These are phyloP conservation scores for Leptonema lineaticorne DNA, from an alignment of 1,140 invertebrate species.

Conservation along the genomic window DNA sequence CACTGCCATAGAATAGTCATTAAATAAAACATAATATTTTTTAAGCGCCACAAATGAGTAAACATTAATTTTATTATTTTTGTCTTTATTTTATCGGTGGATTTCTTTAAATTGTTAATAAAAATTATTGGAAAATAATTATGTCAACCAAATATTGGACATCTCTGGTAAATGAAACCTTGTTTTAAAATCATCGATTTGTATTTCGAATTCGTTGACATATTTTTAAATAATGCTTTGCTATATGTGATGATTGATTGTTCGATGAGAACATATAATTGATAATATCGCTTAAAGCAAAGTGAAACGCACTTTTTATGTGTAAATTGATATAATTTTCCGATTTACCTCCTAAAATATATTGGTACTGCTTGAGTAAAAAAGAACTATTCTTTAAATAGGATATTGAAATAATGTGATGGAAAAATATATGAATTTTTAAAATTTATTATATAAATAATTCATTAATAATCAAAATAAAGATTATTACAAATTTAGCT, in stretches of 20 bases:
- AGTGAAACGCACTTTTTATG: neutral
- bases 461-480: conserved; percentile 27
- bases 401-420: conserved; percentile 37
- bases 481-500: conserved; percentile 6
- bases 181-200: no score
- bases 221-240: neutral
- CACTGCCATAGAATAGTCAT: no score
- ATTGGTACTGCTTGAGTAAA: conserved; percentile 26
- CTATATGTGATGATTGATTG: neutral
- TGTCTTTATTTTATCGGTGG: no score
- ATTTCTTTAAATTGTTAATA: no score
- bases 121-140: no score
- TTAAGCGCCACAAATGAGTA: no score
- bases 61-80: no score
- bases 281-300: neutral
- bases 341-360: conserved; percentile 5
- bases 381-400: conserved; percentile 25
- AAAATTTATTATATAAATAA: conserved; percentile 31
- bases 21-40: no score
- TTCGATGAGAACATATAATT: neutral
- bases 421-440: conserved; percentile 30
- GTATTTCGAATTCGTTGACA: neutral
- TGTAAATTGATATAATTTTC: neutral
- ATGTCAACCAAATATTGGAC: no score
- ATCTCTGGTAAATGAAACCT: no score